Conservation (phyloP, 1,140 invertebrate genomes). For the Diabrotica undecimpunctata region DNA sequence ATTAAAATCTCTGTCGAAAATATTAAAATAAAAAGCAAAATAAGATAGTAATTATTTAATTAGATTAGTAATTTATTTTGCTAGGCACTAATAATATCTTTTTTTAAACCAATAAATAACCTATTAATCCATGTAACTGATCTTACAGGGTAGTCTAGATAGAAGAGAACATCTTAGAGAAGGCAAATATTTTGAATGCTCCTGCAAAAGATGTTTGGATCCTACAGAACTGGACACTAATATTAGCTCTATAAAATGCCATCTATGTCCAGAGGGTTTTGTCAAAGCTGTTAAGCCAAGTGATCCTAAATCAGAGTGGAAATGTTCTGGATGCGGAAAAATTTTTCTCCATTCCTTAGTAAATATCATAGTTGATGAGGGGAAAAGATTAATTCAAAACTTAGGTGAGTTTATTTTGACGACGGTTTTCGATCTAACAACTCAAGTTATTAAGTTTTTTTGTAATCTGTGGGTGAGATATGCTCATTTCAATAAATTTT, state of each 20-base stretch:
- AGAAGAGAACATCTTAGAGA: conserved; percentile 71
- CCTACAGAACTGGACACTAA: conserved; percentile 63
- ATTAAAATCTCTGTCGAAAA: too few species aligned
- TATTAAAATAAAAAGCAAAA: too few species aligned
- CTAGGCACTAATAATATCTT: too few species aligned
- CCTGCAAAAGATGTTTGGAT: conserved; percentile 63
- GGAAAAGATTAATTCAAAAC: conserved; percentile 47
- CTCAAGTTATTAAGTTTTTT: too few species aligned
- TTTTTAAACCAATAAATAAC: conserved; percentile 44
- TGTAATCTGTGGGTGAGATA: too few species aligned
- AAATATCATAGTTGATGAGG: conserved; percentile 50
- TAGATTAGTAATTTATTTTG: too few species aligned
- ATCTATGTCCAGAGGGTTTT: conserved; percentile 55
- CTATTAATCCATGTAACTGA: too few species aligned
- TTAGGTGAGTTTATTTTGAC: conserved; percentile 44
- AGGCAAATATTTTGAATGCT: conserved; percentile 77
- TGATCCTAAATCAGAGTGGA: conserved; percentile 49
- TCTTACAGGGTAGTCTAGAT: conserved; percentile 68
- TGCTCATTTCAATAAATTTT: too few species aligned
- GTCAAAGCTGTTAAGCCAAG: conserved; percentile 46
- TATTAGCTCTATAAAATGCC: conserved; percentile 65
- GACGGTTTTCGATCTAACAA: neutral
- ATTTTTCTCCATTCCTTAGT: conserved; percentile 49
- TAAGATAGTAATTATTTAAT: too few species aligned
- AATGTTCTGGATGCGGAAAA: conserved; percentile 52